Percentiles rank a stretch among this genome's conserved stretches.
Evolutionary conservation across 92 coral and sea anemone species (phyloP).

Genomic region (Palythoa grandis): DNA sequence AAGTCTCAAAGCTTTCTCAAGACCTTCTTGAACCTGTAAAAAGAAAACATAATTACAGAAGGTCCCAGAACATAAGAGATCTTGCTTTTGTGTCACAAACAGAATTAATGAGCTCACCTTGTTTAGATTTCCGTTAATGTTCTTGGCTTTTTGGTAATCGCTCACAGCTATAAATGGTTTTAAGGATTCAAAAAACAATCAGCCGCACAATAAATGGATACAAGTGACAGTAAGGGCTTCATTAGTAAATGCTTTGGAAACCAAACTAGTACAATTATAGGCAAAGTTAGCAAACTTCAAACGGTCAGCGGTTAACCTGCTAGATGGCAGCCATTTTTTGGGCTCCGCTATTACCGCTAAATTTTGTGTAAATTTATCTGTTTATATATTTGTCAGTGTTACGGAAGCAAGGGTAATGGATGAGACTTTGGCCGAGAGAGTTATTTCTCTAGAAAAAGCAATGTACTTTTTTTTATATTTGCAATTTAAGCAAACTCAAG

Average conservation of each 20-base stretch:
- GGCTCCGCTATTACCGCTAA: too few species aligned
- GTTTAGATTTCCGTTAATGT: slow-evolving; percentile 86
- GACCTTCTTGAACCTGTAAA: slow-evolving; percentile 97
- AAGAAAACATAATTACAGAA: not conserved
- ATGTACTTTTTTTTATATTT: too few species aligned
- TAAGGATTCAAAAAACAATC: not conserved
- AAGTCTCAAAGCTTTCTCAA: slow-evolving; percentile 93
- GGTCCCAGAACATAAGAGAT: not conserved
- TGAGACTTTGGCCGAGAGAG: too few species aligned
- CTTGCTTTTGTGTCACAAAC: not conserved
- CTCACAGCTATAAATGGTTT: slow-evolving; percentile 71
- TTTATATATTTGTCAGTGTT: too few species aligned
- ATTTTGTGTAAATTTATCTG: too few species aligned
- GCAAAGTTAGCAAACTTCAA: not conserved
- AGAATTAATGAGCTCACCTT: slow-evolving; percentile 63
- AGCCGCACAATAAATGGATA: not conserved
- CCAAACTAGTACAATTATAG: not conserved
- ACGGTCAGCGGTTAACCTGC: too few species aligned
- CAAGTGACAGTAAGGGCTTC: too few species aligned
- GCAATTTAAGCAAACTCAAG: too few species aligned
- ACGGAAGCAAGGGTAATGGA: too few species aligned
- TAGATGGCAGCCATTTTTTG: too few species aligned
- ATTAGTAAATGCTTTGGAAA: not conserved
- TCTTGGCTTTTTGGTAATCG: slow-evolving; percentile 95
- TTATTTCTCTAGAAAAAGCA: too few species aligned